A percentile compares a stretch with the other conserved stretches of the same genome.
phyloP scores from a whole-genome alignment of 2,888 invertebrate species.

The Apotomis turbidana region DNA sequence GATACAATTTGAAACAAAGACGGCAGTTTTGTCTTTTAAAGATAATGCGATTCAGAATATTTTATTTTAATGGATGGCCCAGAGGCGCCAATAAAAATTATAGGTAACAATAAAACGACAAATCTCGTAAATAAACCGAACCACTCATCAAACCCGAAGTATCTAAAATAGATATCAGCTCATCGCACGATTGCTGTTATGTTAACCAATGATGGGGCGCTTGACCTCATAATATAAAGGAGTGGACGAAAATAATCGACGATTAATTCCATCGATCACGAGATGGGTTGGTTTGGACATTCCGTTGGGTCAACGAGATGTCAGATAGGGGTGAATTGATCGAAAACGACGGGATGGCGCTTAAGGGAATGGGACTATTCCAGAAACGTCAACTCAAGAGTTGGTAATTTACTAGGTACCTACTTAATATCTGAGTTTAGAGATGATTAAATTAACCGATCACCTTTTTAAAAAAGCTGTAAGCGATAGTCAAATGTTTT shows the following conservation, averaged over 20 bases:
- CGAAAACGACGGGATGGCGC: constrained; percentile 1
- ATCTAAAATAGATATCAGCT: constrained; percentile 35
- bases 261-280: constrained; percentile 65
- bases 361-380: constrained; percentile 9
- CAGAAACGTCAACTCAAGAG: neutral
- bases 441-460: constrained; percentile 3
- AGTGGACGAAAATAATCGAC: constrained; percentile 62
- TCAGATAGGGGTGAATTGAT: constrained; percentile 19
- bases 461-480: no score
- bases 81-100: neutral
- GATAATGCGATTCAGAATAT: no score
- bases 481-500: no score
- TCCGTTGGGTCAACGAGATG: constrained; percentile 21
- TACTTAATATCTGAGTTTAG: neutral
- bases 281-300: constrained; percentile 44
- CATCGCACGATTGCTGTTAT: constrained; percentile 38
- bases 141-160: constrained; percentile 6
- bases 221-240: constrained; percentile 54
- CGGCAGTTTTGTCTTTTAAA: no score
- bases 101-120: constrained; percentile 8
- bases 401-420: neutral
- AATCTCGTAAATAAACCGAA: constrained; percentile 1
- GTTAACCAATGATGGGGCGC: constrained; percentile 45
- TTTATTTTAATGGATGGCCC: neutral
- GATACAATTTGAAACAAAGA: no score